phyloP scores from a whole-genome alignment of 2,888 invertebrate genomes.

The Caenorhabditis afra region DNA sequence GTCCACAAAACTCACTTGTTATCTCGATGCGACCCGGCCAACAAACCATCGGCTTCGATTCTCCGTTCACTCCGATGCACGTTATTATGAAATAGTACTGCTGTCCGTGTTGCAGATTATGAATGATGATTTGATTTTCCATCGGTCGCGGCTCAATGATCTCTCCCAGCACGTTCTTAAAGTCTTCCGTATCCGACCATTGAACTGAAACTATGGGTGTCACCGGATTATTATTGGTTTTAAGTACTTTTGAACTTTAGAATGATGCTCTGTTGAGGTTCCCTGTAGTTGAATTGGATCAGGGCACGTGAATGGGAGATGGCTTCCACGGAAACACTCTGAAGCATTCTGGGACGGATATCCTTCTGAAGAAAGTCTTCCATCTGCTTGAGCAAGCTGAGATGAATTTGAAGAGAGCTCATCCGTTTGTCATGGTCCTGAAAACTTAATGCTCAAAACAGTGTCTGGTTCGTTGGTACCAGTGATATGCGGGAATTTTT shows the following conservation, averaged over 20 bases:
- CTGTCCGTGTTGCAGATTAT: slow-evolving; percentile 49
- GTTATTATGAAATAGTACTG: slow-evolving; percentile 87
- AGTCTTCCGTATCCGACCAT: slow-evolving; percentile 92
- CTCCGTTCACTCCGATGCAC: slow-evolving; percentile 95
- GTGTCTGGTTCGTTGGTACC: not conserved
- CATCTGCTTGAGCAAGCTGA: slow-evolving; percentile 48
- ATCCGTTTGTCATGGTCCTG: slow-evolving; percentile 49
- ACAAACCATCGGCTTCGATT: slow-evolving; percentile 87
- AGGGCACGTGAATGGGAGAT: slow-evolving; percentile 54
- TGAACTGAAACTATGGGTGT: slow-evolving; percentile 87
- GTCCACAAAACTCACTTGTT: slow-evolving; percentile 60
- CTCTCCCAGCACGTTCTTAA: slow-evolving; percentile 86
- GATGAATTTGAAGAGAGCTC: slow-evolving; percentile 43
- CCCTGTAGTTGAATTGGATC: slow-evolving; percentile 48
- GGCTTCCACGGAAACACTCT: slow-evolving; percentile 59
- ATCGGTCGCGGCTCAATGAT: slow-evolving; percentile 43
- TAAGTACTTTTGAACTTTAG: slow-evolving; percentile 70
- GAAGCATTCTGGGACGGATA: slow-evolving; percentile 35
- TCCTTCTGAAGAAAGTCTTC: slow-evolving; percentile 44
- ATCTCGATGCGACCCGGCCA: slow-evolving; percentile 91
- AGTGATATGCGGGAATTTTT: too few species aligned
- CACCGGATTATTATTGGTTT: too few species aligned
- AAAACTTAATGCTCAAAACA: slow-evolving; percentile 5
- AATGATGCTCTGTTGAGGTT: slow-evolving; percentile 53
- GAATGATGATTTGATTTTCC: slow-evolving; percentile 32